Percentiles rank a stretch among this genome's conserved stretches.
Conservation (phyloP, 2,113 vertebrate species). For the Paratilapia polleni region DNA sequence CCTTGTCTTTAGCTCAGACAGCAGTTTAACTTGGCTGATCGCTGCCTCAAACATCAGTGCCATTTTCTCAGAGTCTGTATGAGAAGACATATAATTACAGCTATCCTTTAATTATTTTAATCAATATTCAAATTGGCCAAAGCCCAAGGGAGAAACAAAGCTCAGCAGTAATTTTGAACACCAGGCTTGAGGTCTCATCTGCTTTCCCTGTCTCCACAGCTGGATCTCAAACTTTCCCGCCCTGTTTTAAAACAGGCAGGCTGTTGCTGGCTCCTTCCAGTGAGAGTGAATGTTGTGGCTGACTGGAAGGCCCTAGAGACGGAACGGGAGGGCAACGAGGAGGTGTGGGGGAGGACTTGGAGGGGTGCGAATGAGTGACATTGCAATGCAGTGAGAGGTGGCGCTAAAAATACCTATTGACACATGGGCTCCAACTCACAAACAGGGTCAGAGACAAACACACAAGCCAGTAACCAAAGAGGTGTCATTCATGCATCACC, state of each 20-base stretch:
- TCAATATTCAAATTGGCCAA: slow-evolving; percentile 51
- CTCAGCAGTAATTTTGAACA: slow-evolving; percentile 11
- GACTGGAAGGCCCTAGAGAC: slow-evolving; percentile 30
- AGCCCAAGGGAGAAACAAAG: slow-evolving; percentile 30
- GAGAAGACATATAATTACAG: slow-evolving; percentile 45
- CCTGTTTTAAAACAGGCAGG: slow-evolving; percentile 26
- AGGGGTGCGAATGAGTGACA: slow-evolving; percentile 78
- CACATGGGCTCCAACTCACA: slow-evolving; percentile 77
- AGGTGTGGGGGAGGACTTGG: slow-evolving; percentile 21
- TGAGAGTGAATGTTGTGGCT: slow-evolving; percentile 71
- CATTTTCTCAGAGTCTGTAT: slow-evolving; percentile 25
- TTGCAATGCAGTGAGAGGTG: slow-evolving; percentile 82
- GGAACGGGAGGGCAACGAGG: slow-evolving; percentile 12
- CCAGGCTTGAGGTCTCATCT: slow-evolving; percentile 20
- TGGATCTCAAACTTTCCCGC: slow-evolving; percentile 34
- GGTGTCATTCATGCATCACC: slow-evolving; percentile 58
- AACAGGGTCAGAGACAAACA: slow-evolving; percentile 75
- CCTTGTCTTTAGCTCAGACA: slow-evolving; percentile 20
- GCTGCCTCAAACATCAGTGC: slow-evolving; percentile 16
- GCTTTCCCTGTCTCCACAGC: not conserved
- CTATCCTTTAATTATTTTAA: slow-evolving; percentile 51
- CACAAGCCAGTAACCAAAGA: slow-evolving; percentile 44
- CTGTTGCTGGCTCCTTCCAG: slow-evolving; percentile 69
- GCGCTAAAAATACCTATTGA: slow-evolving; percentile 82
- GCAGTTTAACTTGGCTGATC: slow-evolving; percentile 13